Conservation (phyloP, 1,140 invertebrate genomes). For the Dinothrombium tinctorium region DNA sequence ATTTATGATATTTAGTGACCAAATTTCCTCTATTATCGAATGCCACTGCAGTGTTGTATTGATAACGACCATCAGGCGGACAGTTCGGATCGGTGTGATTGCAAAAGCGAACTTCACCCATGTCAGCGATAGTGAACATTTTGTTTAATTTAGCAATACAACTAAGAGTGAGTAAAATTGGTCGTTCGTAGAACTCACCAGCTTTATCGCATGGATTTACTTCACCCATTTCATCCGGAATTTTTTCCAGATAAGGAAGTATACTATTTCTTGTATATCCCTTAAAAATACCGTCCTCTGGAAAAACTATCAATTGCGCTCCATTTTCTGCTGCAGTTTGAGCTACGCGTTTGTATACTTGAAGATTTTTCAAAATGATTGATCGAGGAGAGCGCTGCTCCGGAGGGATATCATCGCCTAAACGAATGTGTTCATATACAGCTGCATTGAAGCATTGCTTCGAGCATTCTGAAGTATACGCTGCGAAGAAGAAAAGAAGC, state of each 20-base stretch:
- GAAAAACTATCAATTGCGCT: slow-evolving; percentile 56
- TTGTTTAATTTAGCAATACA: slow-evolving; percentile 27
- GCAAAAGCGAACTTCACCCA: slow-evolving; percentile 28
- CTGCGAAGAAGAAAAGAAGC: too few relatives aligned
- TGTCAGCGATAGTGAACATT: slow-evolving; percentile 42
- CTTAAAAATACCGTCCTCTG: slow-evolving; percentile 33
- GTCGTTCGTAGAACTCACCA: too few relatives aligned
- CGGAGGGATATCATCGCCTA: too few relatives aligned
- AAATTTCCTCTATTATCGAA: slow-evolving; percentile 35
- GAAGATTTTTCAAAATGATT: too few relatives aligned
- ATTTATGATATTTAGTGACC: slow-evolving; percentile 43
- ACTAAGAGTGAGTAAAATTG: slow-evolving; percentile 26
- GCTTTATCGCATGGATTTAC: too few relatives aligned
- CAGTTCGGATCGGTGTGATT: slow-evolving; percentile 14
- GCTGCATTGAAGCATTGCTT: too few relatives aligned
- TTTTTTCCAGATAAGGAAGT: too few relatives aligned
- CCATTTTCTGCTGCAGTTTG: slow-evolving; percentile 21
- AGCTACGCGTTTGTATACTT: slow-evolving; percentile 4
- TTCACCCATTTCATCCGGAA: too few relatives aligned
- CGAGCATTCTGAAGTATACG: too few relatives aligned
- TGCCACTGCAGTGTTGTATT: slow-evolving; percentile 50
- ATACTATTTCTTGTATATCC: too few relatives aligned
- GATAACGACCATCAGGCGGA: slow-evolving; percentile 21
- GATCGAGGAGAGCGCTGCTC: too few relatives aligned
- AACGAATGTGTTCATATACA: too few relatives aligned